Evolutionary conservation across 2,113 vertebrate genomes (phyloP), one percentile per base, ranked within the genome.

Genomic region (Tupaia tana): DNA sequence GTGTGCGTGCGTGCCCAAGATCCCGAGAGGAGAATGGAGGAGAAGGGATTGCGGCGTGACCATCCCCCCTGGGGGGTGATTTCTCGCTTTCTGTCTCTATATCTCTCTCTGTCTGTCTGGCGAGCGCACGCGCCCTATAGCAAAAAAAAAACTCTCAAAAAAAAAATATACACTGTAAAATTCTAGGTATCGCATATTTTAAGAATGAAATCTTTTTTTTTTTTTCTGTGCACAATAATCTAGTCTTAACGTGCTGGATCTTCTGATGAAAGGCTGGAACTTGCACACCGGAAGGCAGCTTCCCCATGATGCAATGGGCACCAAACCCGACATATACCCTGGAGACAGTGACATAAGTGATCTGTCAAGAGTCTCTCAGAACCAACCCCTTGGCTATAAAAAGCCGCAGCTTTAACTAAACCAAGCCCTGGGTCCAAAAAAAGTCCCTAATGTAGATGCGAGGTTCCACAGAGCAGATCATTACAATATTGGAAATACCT

Each of bases 271-370:
- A 83, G 70, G 7, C 63, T 92, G 86, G 64, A 92, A 73, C 19
- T 25, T 59, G 52, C 20, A 29, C 78, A 18, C 29, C n/a, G 74
- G 73, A 69, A 86, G 24, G 77, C 27, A 22, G 16, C 82, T 70
- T 79, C 58, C 16, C n/a, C 80, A 77, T 87, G 97, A 97, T 9
- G 94, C 89, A 94, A 86, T 10, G 59, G 67, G 81, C 43, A 19
- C 34, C 91, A 91, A 64, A 75, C 25, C 63, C 0, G 9, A 82
- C 24, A 9, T 3, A 58, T 0, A 15, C 95, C 91, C 96, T 78
- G 9, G 91, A 85, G 96, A 93, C 0, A 3, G 52, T 97, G 97
- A 96, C 75, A 66, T 97, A 89, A 93, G 83, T 19, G 63, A 10
- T 20, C 69, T 43, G 85, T 81, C 84, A 29, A 58, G 52, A 71